phyloP scores from a whole-genome alignment of 2,113 vertebrate genomes.

The Lagopus muta region DNA sequence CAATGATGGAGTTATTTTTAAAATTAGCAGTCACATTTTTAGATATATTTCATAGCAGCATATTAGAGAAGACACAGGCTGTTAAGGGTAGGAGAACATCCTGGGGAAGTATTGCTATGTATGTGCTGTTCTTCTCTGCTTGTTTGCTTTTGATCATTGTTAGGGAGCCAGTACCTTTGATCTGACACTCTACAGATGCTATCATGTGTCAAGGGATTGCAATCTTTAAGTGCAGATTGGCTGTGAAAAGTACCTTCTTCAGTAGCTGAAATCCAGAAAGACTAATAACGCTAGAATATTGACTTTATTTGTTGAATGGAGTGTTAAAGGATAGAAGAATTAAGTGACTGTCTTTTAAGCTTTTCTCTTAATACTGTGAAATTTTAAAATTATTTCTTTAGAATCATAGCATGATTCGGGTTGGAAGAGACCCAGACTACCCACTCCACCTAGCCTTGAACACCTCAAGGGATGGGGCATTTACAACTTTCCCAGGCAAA shows the following conservation, averaged over 20 bases:
- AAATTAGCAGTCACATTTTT: background rate
- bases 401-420: background rate
- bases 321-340: background rate
- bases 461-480: too few species aligned
- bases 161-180: background rate
- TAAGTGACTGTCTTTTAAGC: background rate
- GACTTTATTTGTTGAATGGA: background rate
- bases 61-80: background rate
- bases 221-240: background rate
- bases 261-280: background rate
- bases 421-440: too few species aligned
- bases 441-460: too few species aligned
- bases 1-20: fast-evolving
- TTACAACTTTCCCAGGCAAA: too few species aligned
- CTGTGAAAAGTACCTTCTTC: background rate
- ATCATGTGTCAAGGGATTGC: background rate
- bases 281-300: background rate
- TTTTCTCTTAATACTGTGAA: background rate
- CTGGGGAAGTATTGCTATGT: background rate
- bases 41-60: background rate
- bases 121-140: fast-evolving
- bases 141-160: background rate
- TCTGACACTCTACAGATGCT: fast-evolving
- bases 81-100: background rate
- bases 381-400: background rate